A percentile compares a stretch with the other conserved stretches of the same genome.
These are phyloP conservation scores for Crepidodera aurea DNA, from an alignment of 2,888 invertebrate species.

Conservation along the genomic window DNA sequence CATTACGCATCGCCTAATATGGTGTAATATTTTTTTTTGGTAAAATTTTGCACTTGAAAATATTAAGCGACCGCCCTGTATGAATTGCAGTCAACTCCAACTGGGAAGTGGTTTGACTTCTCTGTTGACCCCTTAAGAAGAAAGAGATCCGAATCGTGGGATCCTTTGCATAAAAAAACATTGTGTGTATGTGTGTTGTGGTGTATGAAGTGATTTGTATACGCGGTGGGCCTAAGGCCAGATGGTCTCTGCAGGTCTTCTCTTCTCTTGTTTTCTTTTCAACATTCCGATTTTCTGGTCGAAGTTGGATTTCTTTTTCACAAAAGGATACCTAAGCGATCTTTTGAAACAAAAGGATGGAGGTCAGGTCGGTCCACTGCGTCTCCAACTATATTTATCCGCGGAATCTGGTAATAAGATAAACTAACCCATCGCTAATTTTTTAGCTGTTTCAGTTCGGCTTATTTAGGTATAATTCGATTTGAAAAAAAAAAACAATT, in stretches of 20 bases:
- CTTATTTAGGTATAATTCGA: too few relatives aligned
- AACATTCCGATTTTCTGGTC: constrained; percentile 17
- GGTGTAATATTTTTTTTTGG: too few relatives aligned
- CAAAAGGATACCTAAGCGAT: constrained; percentile 2
- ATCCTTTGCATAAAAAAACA: constrained; percentile 35
- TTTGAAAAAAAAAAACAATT: too few relatives aligned
- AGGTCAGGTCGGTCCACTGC: neutral
- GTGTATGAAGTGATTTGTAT: constrained; percentile 26
- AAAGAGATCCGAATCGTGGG: constrained; percentile 28
- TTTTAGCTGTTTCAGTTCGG: too few relatives aligned
- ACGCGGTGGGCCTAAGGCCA: constrained; percentile 9
- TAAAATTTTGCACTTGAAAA: too few relatives aligned
- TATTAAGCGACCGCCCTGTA: constrained; percentile 24
- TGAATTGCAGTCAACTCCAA: constrained; percentile 13
- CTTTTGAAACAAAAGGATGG: neutral
- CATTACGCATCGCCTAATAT: too few relatives aligned
- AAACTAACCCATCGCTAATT: too few relatives aligned
- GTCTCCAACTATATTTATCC: too few relatives aligned
- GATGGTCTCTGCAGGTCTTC: constrained; percentile 14
- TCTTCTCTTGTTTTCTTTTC: constrained; percentile 5
- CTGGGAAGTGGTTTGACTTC: constrained; percentile 36
- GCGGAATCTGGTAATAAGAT: too few relatives aligned
- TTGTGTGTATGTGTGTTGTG: neutral
- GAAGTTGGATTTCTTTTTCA: constrained; percentile 3
- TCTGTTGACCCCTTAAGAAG: constrained; percentile 32